phyloP scores from a whole-genome alignment of 2,797 vertebrate species.

The Eulemur albifrons region DNA sequence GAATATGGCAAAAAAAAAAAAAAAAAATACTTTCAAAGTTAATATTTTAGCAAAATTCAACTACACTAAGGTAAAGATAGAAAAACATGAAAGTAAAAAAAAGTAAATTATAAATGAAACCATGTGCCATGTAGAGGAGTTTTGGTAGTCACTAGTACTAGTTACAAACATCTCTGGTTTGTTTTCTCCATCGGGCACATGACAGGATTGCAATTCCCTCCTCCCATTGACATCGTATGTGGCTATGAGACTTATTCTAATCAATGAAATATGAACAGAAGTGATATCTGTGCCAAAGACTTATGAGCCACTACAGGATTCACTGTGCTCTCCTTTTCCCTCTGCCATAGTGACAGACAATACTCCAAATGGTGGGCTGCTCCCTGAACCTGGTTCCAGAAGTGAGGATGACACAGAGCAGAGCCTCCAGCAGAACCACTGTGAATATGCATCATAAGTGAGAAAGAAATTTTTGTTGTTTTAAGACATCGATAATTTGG shows the following conservation, averaged over 20 bases:
- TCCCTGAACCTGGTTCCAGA: neutral
- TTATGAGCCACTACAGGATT: neutral
- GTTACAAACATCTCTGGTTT: neutral
- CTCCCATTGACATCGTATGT: neutral
- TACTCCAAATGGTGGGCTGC: neutral
- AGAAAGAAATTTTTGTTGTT: neutral
- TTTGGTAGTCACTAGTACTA: neutral
- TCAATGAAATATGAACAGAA: neutral
- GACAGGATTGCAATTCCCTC: neutral
- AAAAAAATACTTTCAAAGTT: neutral
- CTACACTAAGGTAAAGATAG: neutral
- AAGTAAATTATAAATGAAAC: neutral
- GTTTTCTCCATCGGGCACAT: neutral
- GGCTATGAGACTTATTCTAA: neutral
- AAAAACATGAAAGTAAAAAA: conserved; percentile 19
- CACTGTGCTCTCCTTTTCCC: neutral
- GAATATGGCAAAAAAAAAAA: neutral
- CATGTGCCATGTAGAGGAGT: neutral
- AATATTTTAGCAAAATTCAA: conserved; percentile 19
- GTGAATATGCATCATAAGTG: neutral
- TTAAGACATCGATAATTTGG: neutral
- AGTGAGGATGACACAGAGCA: neutral
- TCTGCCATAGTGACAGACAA: neutral
- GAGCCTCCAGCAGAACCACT: neutral
- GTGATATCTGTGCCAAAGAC: neutral